These are phyloP conservation scores for Corythaeola cristata DNA, from an alignment of 2,113 vertebrate genomes.

Conservation along the genomic window DNA sequence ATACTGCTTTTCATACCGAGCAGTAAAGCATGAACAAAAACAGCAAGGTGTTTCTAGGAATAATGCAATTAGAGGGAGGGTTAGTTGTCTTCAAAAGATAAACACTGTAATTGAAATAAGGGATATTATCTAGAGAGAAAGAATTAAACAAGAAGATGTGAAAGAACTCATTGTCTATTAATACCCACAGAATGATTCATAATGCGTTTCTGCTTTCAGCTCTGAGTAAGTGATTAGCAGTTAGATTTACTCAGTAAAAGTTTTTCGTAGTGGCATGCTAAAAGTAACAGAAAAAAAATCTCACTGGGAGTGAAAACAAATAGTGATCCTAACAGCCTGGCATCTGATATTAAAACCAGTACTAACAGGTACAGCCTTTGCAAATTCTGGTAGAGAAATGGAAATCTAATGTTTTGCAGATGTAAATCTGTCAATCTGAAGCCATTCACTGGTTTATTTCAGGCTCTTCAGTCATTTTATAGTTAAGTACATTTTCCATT, in stretches of 20 bases:
- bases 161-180: slow-evolving; percentile 25
- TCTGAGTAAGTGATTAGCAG: slow-evolving; percentile 3
- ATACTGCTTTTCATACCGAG: not conserved
- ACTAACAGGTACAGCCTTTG: not conserved
- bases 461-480: not conserved
- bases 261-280: not conserved
- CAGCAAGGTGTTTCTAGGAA: slow-evolving; percentile 37
- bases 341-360: not conserved
- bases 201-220: slow-evolving; percentile 5
- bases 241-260: slow-evolving; percentile 11
- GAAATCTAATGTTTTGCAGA: not conserved
- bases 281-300: not conserved
- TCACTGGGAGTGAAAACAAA: not conserved
- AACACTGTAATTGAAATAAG: slow-evolving; percentile 55
- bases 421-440: not conserved
- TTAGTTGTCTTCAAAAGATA: slow-evolving; percentile 36
- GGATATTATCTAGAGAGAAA: not conserved
- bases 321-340: not conserved
- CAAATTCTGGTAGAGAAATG: not conserved
- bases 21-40: not conserved
- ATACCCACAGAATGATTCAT: slow-evolving; percentile 35
- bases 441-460: not conserved
- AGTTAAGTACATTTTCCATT: not conserved
- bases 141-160: slow-evolving; percentile 17
- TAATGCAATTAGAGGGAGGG: slow-evolving; percentile 3